phyloP scores from a whole-genome alignment of 2,113 vertebrate genomes.

The Petroica traversi region DNA sequence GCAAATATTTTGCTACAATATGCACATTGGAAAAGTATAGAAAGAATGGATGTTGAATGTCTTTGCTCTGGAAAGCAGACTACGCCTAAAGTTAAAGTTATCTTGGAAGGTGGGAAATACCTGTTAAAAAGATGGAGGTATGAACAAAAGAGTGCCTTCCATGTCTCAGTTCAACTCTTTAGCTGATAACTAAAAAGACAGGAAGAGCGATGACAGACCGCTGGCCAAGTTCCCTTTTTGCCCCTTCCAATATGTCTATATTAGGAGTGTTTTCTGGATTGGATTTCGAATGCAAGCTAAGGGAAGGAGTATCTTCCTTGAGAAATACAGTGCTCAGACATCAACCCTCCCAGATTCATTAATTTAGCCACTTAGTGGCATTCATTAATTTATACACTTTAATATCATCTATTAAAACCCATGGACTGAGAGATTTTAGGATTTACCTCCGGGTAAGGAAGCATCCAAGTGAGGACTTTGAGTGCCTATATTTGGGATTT shows the following conservation, averaged over 20 bases:
- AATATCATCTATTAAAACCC: background rate
- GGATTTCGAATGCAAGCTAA: background rate
- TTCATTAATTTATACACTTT: no score
- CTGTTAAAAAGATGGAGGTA: background rate
- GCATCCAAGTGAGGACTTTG: background rate
- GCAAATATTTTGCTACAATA: background rate
- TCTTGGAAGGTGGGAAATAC: background rate
- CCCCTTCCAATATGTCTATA: background rate
- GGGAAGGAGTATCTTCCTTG: background rate
- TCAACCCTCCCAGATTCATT: background rate
- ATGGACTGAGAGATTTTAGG: background rate
- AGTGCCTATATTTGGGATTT: background rate
- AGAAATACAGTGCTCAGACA: background rate
- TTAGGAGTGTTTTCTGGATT: background rate
- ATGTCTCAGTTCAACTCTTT: background rate
- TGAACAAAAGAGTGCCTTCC: background rate
- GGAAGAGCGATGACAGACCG: background rate
- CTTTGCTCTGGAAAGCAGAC: background rate
- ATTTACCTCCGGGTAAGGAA: background rate
- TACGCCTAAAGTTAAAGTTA: fast-evolving
- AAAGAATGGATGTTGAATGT: background rate
- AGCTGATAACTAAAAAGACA: background rate
- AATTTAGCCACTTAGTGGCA: background rate
- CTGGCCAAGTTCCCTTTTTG: background rate
- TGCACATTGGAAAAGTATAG: background rate